Evolutionary conservation across 2,113 vertebrate genomes (phyloP).

Genomic region (Calyptommatus sinebrachiatus): DNA sequence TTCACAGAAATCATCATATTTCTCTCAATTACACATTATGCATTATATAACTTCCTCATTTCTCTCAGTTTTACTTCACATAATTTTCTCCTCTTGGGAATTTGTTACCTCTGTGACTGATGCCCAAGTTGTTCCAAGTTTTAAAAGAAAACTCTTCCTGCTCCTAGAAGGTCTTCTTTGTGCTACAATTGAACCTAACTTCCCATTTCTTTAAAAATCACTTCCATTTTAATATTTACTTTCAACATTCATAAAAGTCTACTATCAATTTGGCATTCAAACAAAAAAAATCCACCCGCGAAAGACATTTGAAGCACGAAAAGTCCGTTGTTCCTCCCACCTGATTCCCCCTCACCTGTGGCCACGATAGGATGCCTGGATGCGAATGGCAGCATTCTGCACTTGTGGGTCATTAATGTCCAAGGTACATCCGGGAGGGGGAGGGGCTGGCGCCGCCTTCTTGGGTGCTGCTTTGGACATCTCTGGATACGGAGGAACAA

Average conservation of each 20-base stretch:
- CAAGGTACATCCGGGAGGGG: conserved; percentile 59
- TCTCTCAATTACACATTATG: too few species aligned
- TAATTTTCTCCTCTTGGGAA: too few species aligned
- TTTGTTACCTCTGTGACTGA: too few species aligned
- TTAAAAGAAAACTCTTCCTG: neutral
- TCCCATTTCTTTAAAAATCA: neutral
- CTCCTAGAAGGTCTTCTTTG: neutral
- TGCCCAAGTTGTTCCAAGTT: neutral
- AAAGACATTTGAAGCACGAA: too few species aligned
- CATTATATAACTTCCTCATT: too few species aligned
- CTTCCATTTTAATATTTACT: neutral
- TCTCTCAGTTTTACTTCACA: too few species aligned
- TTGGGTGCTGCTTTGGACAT: conserved; percentile 68
- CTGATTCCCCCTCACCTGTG: conserved; percentile 58
- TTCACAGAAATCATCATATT: too few species aligned
- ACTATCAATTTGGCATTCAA: neutral
- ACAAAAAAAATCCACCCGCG: neutral
- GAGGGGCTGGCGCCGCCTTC: conserved; percentile 30
- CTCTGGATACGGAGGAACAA: conserved; percentile 29
- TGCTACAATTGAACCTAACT: neutral
- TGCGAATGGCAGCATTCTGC: conserved; percentile 68
- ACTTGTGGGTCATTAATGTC: conserved; percentile 69
- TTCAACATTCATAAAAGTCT: neutral
- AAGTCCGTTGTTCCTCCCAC: neutral
- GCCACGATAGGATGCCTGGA: conserved; percentile 72